Evolutionary conservation across 2,797 vertebrate genomes (phyloP).

Genomic region (Taeniopygia guttata): DNA sequence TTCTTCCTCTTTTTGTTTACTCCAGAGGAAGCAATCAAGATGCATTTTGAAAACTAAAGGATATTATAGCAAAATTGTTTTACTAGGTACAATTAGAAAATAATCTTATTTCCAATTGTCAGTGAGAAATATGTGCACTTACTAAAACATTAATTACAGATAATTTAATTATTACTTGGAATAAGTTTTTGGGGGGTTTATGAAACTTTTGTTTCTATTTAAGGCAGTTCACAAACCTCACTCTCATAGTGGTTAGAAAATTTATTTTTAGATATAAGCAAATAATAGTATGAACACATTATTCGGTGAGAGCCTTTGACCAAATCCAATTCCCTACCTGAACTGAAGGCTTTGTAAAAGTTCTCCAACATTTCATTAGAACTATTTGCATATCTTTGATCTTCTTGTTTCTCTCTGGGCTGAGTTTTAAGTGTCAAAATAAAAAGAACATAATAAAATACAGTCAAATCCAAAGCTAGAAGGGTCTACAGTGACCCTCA

Average conservation of each 20-base stretch:
- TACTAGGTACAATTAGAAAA: not conserved
- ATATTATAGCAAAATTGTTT: not conserved
- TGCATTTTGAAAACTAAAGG: not conserved
- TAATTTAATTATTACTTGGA: not conserved
- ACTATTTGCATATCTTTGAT: not conserved
- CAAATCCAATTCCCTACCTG: not conserved
- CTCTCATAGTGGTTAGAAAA: not conserved
- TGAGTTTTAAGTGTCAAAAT: not conserved
- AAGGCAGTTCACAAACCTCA: not conserved
- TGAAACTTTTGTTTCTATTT: not conserved
- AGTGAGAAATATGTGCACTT: not conserved
- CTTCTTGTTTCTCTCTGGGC: not conserved
- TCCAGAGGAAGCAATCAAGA: constrained; percentile 3
- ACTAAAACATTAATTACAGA: not conserved
- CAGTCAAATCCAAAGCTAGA: not conserved
- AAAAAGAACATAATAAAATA: not conserved
- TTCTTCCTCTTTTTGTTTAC: not conserved
- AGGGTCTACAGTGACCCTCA: not conserved
- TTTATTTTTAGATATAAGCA: not conserved
- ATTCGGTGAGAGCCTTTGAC: not conserved
- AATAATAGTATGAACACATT: not conserved
- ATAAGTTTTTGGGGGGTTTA: not conserved
- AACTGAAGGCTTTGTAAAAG: not conserved
- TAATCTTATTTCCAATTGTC: not conserved
- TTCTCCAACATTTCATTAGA: not conserved